phyloP scores from a whole-genome alignment of 1,140 invertebrate species.

The Ceratina australensis region DNA sequence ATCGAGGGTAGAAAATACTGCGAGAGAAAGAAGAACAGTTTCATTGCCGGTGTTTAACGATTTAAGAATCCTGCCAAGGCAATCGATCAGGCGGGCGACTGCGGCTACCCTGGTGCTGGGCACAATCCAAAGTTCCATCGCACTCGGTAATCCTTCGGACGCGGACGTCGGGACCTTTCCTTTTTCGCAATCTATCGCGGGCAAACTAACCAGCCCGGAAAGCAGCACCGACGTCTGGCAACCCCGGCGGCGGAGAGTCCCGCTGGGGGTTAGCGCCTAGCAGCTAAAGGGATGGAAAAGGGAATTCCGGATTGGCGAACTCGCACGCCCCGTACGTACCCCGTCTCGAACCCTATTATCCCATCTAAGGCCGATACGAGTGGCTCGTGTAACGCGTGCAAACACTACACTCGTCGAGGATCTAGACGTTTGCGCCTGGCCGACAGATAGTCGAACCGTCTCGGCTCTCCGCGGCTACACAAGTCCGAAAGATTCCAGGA shows the following conservation, averaged over 20 bases:
- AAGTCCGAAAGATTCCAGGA: too few relatives aligned
- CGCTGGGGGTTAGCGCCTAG: slow-evolving; percentile 48
- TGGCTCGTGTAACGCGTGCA: slow-evolving; percentile 19
- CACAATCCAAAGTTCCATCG: slow-evolving; percentile 14
- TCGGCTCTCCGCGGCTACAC: neutral
- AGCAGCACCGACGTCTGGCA: slow-evolving; percentile 9
- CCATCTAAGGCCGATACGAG: slow-evolving; percentile 44
- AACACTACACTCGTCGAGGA: slow-evolving; percentile 38
- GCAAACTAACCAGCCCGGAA: slow-evolving; percentile 38
- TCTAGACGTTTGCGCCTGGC: neutral
- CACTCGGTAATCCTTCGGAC: slow-evolving; percentile 24
- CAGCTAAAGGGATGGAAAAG: slow-evolving; percentile 49
- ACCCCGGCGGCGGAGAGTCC: slow-evolving; percentile 1
- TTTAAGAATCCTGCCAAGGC: too few relatives aligned
- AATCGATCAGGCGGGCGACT: too few relatives aligned
- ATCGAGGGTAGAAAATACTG: too few relatives aligned
- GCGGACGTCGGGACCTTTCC: slow-evolving; percentile 20
- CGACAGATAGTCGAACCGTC: neutral
- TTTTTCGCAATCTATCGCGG: slow-evolving; percentile 48
- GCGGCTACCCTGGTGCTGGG: neutral
- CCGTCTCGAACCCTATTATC: slow-evolving; percentile 49
- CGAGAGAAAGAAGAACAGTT: too few relatives aligned
- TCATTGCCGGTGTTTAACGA: too few relatives aligned
- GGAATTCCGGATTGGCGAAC: slow-evolving; percentile 50
- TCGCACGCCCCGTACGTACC: slow-evolving; percentile 5